Conservation (phyloP, 2,113 vertebrate species). For the Cyphotilapia sp. region DNA sequence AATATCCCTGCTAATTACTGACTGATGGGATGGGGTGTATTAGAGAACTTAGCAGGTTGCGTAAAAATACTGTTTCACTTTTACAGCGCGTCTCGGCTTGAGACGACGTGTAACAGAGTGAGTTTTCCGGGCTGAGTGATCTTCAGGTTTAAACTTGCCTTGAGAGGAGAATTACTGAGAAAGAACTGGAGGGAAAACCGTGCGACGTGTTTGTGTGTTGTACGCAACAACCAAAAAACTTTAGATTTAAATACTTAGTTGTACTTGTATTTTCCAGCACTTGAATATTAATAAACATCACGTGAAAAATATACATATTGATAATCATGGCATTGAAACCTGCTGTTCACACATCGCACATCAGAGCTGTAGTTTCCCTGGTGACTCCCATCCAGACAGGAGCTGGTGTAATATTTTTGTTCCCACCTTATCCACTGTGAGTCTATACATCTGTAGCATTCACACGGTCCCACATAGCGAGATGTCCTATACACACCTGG, state of each 20-base stretch:
- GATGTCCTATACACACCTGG: conserved; percentile 44
- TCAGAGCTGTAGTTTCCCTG: conserved; percentile 27
- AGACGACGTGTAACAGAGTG: conserved; percentile 27
- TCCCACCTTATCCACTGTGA: not conserved
- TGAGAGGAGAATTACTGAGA: conserved; percentile 4
- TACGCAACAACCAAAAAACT: not conserved
- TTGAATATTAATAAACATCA: conserved; percentile 10
- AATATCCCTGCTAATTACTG: conserved; percentile 63
- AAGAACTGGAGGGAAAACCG: not conserved
- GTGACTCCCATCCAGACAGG: conserved; percentile 26
- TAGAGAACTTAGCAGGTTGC: conserved; percentile 46
- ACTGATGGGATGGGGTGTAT: conserved; percentile 34
- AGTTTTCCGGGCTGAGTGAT: not conserved
- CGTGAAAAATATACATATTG: conserved; percentile 49
- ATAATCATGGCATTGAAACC: conserved; percentile 18
- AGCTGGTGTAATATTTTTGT: conserved; percentile 17
- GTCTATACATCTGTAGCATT: conserved; percentile 38
- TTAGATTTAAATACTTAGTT: not conserved
- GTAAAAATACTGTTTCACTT: conserved; percentile 3
- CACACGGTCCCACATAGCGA: conserved; percentile 43
- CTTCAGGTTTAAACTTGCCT: conserved; percentile 7
- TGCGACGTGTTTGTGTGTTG: not conserved
- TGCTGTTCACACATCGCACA: conserved; percentile 9
- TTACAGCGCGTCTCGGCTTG: not conserved
- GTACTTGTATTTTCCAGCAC: conserved; percentile 12